A percentile compares a stretch with the other conserved stretches of the same genome.
phyloP scores from a whole-genome alignment of 2,888 invertebrate genomes.

The Isotomurus palustris region DNA sequence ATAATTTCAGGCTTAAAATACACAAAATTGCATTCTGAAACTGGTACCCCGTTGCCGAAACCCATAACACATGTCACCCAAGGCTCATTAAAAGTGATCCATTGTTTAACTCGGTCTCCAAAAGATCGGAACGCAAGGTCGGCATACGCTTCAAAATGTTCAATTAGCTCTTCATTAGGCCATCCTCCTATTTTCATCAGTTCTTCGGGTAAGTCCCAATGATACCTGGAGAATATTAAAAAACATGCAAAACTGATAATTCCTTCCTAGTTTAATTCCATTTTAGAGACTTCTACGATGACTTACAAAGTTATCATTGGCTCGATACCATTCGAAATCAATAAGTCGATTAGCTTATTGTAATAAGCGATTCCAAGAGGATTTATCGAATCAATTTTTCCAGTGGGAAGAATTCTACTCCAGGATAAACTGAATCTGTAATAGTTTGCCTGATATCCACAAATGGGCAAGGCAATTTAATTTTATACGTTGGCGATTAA shows the following conservation, averaged over 20 bases:
- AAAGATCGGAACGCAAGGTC: slow-evolving; percentile 32
- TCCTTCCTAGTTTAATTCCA: not conserved
- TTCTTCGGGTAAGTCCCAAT: slow-evolving; percentile 3
- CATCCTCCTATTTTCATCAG: slow-evolving; percentile 34
- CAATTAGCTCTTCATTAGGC: slow-evolving; percentile 36
- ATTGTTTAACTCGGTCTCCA: slow-evolving; percentile 41
- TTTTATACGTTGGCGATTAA: no score
- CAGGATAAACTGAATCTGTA: slow-evolving; percentile 53
- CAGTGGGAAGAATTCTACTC: slow-evolving; percentile 52
- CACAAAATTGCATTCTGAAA: slow-evolving; percentile 48
- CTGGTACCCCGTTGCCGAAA: slow-evolving; percentile 41
- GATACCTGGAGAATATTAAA: not conserved
- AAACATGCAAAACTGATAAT: not conserved
- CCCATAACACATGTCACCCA: slow-evolving; percentile 35
- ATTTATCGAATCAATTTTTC: slow-evolving; percentile 25
- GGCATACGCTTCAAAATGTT: slow-evolving; percentile 37
- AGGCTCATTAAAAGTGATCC: slow-evolving; percentile 45
- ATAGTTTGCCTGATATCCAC: slow-evolving; percentile 29
- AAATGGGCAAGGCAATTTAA: no score
- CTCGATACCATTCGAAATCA: slow-evolving; percentile 58
- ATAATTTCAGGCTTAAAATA: no score
- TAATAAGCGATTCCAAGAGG: slow-evolving; percentile 70
- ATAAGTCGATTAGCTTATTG: slow-evolving; percentile 66
- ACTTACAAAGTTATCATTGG: slow-evolving; percentile 54
- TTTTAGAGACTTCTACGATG: not conserved